Evolutionary conservation across 2,113 vertebrate genomes (phyloP), one percentile per base, ranked within the genome.

Genomic region (Cololabis saira): DNA sequence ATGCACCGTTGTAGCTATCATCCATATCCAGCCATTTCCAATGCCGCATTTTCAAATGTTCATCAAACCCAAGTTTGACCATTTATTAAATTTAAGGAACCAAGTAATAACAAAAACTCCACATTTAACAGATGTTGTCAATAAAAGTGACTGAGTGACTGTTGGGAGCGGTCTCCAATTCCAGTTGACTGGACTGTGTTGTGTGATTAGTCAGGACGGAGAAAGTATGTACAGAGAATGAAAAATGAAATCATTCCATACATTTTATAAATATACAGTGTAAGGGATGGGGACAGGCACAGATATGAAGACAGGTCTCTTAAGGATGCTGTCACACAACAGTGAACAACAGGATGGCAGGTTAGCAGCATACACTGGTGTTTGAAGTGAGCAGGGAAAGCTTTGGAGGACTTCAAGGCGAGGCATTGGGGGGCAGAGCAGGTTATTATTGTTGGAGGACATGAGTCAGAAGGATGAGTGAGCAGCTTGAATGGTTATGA

Each of bases 401-500:
- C 30, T 67, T 73, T 24, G 74, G 53, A 74, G 44, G 60, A 60
- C 21, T 52, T 49, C 27, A 55, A 68, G 44, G 68, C 72, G 56
- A 76, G 59, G 24, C 47, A 71, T 24, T 27, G 43, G 59, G 43
- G 67, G 61, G 40, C 53, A 77, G 17, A 71, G 55, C 50, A 71
- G 60, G 81, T 50, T 71, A 80, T 86, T 81, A 80, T 79, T 82
- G 76, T 27, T 79, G 83, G 62, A 83, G 27, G 75, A 80, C 78
- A 67, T 50, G 53, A 86, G 71, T 83, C 58, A 81, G 67, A 64
- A 80, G 69, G 61, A 85, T 61, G 77, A 84, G 81, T 68, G 78
- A 62, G 82, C 75, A 88, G 84, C 55, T 33, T 78, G 81, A 83
- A 84, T 71, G 61, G 80, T 84, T 78, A 81, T 19, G 48, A 83